These are phyloP conservation scores for Camelus bactrianus DNA, from an alignment of 2,113 vertebrate genomes.

Conservation along the genomic window DNA sequence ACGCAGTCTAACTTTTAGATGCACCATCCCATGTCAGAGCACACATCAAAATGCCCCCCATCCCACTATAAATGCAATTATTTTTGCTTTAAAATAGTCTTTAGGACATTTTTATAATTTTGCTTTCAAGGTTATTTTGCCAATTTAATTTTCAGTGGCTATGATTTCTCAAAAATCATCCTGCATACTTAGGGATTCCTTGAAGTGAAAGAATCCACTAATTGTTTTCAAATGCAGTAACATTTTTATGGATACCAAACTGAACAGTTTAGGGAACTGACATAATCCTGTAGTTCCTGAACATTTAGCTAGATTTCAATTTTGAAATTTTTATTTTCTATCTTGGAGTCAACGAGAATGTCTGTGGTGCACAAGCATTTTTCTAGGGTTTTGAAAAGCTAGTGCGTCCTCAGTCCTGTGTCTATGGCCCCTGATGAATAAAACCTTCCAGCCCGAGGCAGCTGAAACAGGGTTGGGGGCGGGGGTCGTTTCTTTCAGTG, in stretches of 20 bases:
- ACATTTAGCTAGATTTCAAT: not conserved
- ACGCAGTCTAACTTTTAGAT: not conserved
- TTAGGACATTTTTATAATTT: constrained; percentile 32
- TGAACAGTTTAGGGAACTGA: not conserved
- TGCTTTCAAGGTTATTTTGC: constrained; percentile 31
- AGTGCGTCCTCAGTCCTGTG: not conserved
- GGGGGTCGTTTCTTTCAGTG: not conserved
- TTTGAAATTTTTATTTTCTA: constrained; percentile 44
- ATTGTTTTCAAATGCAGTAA: constrained; percentile 60
- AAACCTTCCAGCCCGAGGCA: not conserved
- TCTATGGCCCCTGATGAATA: not conserved
- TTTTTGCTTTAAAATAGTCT: constrained; percentile 54
- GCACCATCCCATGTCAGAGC: not conserved
- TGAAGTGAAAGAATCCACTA: not conserved
- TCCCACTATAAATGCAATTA: not conserved
- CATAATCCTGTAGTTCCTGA: not conserved
- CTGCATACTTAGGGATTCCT: constrained; percentile 14
- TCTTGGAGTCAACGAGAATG: not conserved
- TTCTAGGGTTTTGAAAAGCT: not conserved
- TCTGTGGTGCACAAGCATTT: not conserved
- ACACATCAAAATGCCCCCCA: not conserved
- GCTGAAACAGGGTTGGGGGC: not conserved
- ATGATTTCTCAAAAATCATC: constrained; percentile 45
- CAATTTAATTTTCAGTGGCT: constrained; percentile 46
- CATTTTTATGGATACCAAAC: not conserved